A percentile compares a stretch with the other conserved stretches of the same genome.
phyloP scores from a whole-genome alignment of 2,113 vertebrate genomes.

The Gulo gulo region DNA sequence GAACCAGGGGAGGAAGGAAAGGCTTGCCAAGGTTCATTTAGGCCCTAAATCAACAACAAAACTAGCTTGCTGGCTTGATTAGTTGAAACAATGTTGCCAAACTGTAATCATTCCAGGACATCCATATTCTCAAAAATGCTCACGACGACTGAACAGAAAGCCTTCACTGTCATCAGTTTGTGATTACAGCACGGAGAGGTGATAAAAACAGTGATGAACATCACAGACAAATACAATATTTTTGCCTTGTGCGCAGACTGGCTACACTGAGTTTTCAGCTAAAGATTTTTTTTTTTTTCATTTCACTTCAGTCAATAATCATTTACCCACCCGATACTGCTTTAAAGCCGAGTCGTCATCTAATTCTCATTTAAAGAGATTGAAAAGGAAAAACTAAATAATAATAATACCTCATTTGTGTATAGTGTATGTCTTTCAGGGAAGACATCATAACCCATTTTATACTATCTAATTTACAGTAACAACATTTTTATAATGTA shows the following conservation, averaged over 20 bases:
- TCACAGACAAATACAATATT: conserved; percentile 43
- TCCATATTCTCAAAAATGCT: conserved; percentile 12
- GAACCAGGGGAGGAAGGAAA: not conserved
- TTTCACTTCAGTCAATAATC: conserved; percentile 58
- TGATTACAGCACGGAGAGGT: conserved; percentile 46
- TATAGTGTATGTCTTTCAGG: conserved; percentile 50
- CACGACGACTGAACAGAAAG: rapidly evolving
- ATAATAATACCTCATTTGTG: conserved; percentile 60
- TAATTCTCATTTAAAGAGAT: conserved; percentile 61
- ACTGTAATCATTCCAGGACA: not conserved
- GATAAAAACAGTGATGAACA: conserved; percentile 54
- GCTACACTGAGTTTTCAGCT: conserved; percentile 26
- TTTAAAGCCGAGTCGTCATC: conserved; percentile 54
- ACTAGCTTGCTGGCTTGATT: not conserved
- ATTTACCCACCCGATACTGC: conserved; percentile 5
- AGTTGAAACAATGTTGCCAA: conserved; percentile 29
- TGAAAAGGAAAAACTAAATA: conserved; percentile 65
- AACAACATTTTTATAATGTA: conserved; percentile 37
- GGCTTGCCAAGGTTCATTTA: not conserved
- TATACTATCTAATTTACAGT: conserved; percentile 38
- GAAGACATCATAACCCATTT: conserved; percentile 42
- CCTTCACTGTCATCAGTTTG: conserved; percentile 46
- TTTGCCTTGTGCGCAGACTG: conserved; percentile 50
- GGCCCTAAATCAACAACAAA: not conserved
- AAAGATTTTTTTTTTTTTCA: not conserved